Evolutionary conservation across 2,888 invertebrate genomes (phyloP), one percentile per base, ranked within the genome.

Genomic region (Netelia inedita): DNA sequence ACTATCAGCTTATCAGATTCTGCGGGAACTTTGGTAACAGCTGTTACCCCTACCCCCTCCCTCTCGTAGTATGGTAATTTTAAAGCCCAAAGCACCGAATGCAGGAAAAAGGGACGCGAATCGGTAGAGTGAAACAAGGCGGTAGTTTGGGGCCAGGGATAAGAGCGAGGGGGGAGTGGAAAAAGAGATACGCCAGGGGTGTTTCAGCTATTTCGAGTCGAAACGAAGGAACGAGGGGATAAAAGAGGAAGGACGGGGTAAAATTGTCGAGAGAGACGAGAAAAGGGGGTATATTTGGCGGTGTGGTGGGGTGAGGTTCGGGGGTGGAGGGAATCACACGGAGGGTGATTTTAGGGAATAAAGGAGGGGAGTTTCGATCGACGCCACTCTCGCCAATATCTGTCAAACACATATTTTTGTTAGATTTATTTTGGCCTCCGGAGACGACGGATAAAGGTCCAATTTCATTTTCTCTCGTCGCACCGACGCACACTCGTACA

Each of bases 1-100:
- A 88, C 91, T 93, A 92, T 93, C 93, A 91, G 93, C 92, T 93
- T 93, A 93, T 93, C 93, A 91, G 91, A 90, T 90, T 88, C 89
- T 86, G 88, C 74, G 86, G 80, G 86, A 2, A 46, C 14, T 2
- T 72, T 8, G 35, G 89, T 87, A 90, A 91, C 93, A 93, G 93
- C 92, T 93, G 93, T 92, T 93, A 88, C 92, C 88, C 35, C 35
- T 6, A 35, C 35, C 35, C 35, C 35, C 35, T 5, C 1, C 35
- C 35, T 86, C 41, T 46, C 86, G 82, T 87, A 89, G 87, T 92
- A 93, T 92, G 92, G 91, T 93, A 93, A 93, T 93, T 92, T 92
- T 87, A 85, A 86, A 86, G 86, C 78, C 84, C 85, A 86, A 79
- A 74, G 76, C 35, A 35, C 35, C 35, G 69, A 84, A 83, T 79